A percentile compares a stretch with the other conserved stretches of the same genome.
These are phyloP conservation scores for Entomyzon cyanotis DNA, from an alignment of 2,113 vertebrate species.

Conservation along the genomic window DNA sequence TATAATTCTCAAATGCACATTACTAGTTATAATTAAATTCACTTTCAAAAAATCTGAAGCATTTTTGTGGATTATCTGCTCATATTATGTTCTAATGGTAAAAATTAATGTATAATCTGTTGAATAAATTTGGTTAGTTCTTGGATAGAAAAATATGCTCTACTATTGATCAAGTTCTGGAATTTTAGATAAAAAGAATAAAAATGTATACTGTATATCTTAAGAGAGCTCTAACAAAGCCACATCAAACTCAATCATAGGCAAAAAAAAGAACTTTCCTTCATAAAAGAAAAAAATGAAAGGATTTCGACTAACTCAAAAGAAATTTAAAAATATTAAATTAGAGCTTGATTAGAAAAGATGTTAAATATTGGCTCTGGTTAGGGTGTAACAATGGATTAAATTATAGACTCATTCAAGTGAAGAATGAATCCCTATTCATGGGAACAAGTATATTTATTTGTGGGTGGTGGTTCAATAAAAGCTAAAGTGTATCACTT, in stretches of 20 bases:
- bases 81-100: conserved; percentile 62
- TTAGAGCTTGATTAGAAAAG: conserved; percentile 48
- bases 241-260: conserved; percentile 36
- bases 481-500: background rate
- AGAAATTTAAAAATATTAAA: conserved; percentile 48
- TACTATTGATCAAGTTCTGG: conserved; percentile 62
- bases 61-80: conserved; percentile 75
- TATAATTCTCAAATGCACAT: conserved; percentile 75
- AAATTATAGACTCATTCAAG: conserved; percentile 52
- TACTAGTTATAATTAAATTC: conserved; percentile 81
- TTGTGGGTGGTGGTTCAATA: conserved; percentile 36
- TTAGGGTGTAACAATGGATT: conserved; percentile 46
- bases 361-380: conserved; percentile 41
- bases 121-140: conserved; percentile 70
- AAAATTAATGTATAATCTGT: conserved; percentile 76
- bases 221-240: conserved; percentile 44
- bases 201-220: conserved; percentile 45
- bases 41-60: conserved; percentile 75
- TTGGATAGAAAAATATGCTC: conserved; percentile 49
- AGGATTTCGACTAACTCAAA: conserved; percentile 39
- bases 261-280: conserved; percentile 22
- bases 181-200: conserved; percentile 62
- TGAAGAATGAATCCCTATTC: conserved; percentile 40
- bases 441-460: conserved; percentile 60
- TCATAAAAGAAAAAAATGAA: conserved; percentile 36